Base-by-base conservation (phyloP, 2,888 invertebrate species). In the Byasa hedistus region DNA sequence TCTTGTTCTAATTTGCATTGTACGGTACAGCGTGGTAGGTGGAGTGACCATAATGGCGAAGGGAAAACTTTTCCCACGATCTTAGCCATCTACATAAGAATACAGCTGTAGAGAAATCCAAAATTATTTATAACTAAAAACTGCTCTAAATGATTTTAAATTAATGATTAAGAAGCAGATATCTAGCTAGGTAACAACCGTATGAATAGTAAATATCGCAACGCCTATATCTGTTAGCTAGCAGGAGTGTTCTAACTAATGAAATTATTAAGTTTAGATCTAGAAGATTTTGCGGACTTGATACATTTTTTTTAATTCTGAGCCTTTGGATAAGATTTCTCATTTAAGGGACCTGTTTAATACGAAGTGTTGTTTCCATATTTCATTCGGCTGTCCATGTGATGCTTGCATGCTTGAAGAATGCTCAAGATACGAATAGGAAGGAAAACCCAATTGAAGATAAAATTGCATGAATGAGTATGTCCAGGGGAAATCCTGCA, bases 1-100 rank as follows among this genome's bases (percentile, higher is more conserved):
- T 73, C 64, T 73, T 76, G 75, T 75, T 73, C 72, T 71, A 73
- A 80, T 79, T 79, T 79, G 75, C 75, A 77, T 77, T 71, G 64
- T 67, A 66, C 72, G 68, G 71, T 69, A 66, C 70, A 67, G 61
- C 65, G 64, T 70, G 69, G 69, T 71, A 73, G 70, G 70, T 71
- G 68, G 72, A 70, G 73, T 72, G 72, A 68, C 70, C 70, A 68
- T 60, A 68, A 44, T 69, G 21, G 12, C 17, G 54, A 21, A 32
- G 7, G 22, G 27, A 23, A 32, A 61, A 54, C 5, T 19, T 56
- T 24, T 56, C n/a, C 12, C 5, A 48, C 48, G 19, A n/a, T 48
- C 19, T 48, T 48, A 48, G 3, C 27, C 27, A 27, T 5, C 5
- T 48, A 48, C 48, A n/a, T 48, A n/a, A n/a, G 48, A 48, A 48